Evolutionary conservation across 2,113 vertebrate species (phyloP).

Genomic region (Scophthalmus maximus): DNA sequence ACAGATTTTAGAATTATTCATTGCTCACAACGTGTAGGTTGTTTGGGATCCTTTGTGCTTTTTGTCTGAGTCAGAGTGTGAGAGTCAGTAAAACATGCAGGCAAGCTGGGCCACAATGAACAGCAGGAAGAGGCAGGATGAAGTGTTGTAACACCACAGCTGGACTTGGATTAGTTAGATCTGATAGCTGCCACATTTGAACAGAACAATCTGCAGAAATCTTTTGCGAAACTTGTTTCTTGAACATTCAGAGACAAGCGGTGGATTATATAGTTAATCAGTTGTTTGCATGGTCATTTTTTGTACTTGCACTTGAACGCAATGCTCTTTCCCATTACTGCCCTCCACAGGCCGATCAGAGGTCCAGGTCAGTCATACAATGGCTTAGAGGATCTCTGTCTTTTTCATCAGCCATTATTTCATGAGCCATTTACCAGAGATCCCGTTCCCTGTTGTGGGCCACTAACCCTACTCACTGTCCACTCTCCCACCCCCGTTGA

Average conservation of each 20-base stretch:
- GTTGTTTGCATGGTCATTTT: not conserved
- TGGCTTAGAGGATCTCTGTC: slow-evolving; percentile 17
- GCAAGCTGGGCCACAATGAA: slow-evolving; percentile 34
- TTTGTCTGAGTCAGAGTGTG: slow-evolving; percentile 71
- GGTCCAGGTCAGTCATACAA: slow-evolving; percentile 12
- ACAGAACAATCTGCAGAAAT: not conserved
- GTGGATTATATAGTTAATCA: not conserved
- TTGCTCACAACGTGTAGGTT: slow-evolving; percentile 70
- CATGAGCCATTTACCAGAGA: too few species aligned
- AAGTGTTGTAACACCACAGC: slow-evolving; percentile 33
- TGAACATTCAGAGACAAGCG: not conserved
- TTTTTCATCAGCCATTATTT: too few species aligned
- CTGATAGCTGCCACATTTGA: slow-evolving; percentile 10
- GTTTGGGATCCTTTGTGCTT: slow-evolving; percentile 59
- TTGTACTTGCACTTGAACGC: slow-evolving; percentile 1
- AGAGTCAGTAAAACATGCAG: slow-evolving; percentile 60
- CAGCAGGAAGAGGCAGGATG: slow-evolving; percentile 38
- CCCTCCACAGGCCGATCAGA: slow-evolving; percentile 8
- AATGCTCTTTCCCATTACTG: not conserved
- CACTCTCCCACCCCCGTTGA: not conserved
- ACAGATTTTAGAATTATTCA: slow-evolving; percentile 53
- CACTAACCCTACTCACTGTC: not conserved
- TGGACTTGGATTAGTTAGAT: slow-evolving; percentile 36
- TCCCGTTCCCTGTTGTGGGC: slow-evolving; percentile 12
- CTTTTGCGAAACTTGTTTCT: too few species aligned